Evolutionary conservation across 2,888 invertebrate genomes (phyloP), one percentile per base, ranked within the genome.

Genomic region (Ctena decussata): DNA sequence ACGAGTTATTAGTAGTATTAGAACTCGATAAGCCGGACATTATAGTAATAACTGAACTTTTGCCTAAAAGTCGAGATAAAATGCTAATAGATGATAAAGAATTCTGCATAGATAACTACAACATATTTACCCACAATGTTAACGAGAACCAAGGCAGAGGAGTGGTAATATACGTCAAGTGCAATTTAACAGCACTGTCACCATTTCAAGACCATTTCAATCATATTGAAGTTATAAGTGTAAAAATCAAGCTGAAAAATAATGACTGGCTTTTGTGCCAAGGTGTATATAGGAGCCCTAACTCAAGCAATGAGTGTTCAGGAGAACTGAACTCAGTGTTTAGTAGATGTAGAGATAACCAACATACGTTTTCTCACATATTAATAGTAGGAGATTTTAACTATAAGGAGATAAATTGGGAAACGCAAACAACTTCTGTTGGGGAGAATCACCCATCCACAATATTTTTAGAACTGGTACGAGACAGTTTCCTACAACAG

Each of bases 371-470:
- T 12, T 24, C 12, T 21, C 73, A 73, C 46, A 32, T 1, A 35
- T 1, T 30, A 18, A 46, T 70, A 5, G 6, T 78, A 8, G 78
- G 78, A 2, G 78, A 78, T 53, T 78, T 78, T 49, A 78, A 78
- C 39, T 49, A 37, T 53, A 70, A 11, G 8, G 39, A 53, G 32
- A 71, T 78, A 24, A 24, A 72, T 18, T 78, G 78, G 71, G 37
- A 21, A 1, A 49, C n/a, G 30, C 6, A 37, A n/a, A n/a, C 71
- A 3, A 46, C 71, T 27, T 37, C 5, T 27, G 53, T 37, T 6
- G 41, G 37, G 30, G 39, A 32, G 35, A 49, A 71, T 15, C 32
- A 72, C n/a, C 1, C 24, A 71, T 30, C 11, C 24, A 69, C 27
- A 11, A 18, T 44, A 37, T 71, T 71, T 39, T 24, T 78, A 39